Conservation (phyloP, 2,113 vertebrate genomes). For the Falcunculus frontatus region DNA sequence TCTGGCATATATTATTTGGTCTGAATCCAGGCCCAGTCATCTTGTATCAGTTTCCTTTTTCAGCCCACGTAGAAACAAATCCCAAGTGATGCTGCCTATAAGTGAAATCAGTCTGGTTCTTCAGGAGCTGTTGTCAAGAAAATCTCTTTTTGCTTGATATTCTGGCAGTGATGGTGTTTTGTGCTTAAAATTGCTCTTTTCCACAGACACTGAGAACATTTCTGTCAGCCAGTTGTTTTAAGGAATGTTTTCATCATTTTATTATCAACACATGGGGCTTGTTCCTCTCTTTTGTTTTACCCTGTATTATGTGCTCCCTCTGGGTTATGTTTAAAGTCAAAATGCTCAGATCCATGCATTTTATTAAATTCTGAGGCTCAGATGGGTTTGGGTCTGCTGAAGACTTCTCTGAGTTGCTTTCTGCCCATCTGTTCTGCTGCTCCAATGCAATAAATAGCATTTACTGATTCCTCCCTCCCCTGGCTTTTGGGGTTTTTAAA, state of each 20-base stretch:
- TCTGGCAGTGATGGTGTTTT: neutral
- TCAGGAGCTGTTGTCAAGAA: neutral
- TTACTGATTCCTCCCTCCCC: neutral
- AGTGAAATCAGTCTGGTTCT: neutral
- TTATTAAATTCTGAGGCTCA: neutral
- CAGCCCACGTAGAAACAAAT: neutral
- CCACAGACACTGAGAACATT: neutral
- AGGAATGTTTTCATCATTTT: neutral
- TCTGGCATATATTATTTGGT: neutral
- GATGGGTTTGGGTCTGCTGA: neutral
- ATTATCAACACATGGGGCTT: neutral
- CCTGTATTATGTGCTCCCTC: rapidly evolving
- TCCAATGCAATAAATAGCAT: neutral
- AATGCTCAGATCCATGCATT: neutral
- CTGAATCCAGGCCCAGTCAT: neutral
- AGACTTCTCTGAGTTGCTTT: neutral
- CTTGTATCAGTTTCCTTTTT: neutral
- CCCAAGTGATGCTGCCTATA: neutral
- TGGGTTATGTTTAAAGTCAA: neutral
- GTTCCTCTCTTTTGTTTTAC: neutral
- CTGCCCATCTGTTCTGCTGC: neutral
- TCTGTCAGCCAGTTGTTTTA: neutral
- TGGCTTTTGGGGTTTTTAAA: neutral
- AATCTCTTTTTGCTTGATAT: neutral
- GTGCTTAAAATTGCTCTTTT: neutral